Evolutionary conservation across 1,140 invertebrate species (phyloP), one percentile per base, ranked within the genome.

Genomic region (Drosophila kepulauana): DNA sequence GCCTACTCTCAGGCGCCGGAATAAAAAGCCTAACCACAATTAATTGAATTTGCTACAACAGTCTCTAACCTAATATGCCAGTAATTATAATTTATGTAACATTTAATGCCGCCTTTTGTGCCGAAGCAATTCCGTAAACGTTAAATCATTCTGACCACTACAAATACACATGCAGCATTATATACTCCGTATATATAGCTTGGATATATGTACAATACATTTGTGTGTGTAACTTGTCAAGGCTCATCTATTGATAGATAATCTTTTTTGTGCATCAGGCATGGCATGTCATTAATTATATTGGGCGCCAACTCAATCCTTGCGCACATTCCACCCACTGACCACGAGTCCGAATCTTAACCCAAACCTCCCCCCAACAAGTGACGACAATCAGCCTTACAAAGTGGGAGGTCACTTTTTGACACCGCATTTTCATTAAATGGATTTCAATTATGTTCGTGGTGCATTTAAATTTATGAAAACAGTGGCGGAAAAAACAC

Each of bases 51-150:
- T 25, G 20, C 3, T 25, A 59, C 80, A 87, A 79, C 35, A 10
- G 2, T 7, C 66, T 20, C 33, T 52, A 71, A 69, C 64, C 82
- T 79, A 73, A 86, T 82, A 63, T 75, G 69, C 67, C 63, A 75
- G 77, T 84, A 88, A 87, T 87, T 88, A 88, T 89, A 88, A 86
- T 80, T 80, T 88, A 84, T 84, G 82, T 56, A 84, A 87, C 84
- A 88, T 88, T 82, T 66, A 78, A 75, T 72, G 76, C 64, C 49
- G 66, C 72, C 79, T 79, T 52, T 86, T 86, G 82, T 87, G 58
- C 73, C 58, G 46, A 73, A 84, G 76, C 81, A 84, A 70, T 73
- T 28, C 75, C 56, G 45, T 41, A 63, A 63, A 46, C 64, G 30
- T 74, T 68, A 61, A 66, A 73, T 67, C 63, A 66, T 59, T 66